Evolutionary conservation across 2,888 invertebrate genomes (phyloP).

Genomic region (Conomelus anceps): DNA sequence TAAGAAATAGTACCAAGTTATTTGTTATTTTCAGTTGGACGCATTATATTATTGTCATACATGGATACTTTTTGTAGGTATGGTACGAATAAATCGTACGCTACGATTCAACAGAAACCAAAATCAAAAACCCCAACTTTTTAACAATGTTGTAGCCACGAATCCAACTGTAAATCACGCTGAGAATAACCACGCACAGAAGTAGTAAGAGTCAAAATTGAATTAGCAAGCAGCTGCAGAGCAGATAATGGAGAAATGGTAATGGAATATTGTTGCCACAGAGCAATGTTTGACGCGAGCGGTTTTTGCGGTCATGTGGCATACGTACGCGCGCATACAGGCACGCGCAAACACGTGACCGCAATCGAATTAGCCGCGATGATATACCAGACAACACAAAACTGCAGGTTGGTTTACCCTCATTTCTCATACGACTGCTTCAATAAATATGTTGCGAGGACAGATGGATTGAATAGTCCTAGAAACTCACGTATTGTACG

Average conservation of each 20-base stretch:
- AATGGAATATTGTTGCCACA: not conserved
- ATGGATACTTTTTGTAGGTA: too few relatives aligned
- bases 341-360: not conserved
- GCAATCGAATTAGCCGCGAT: not conserved
- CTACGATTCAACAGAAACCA: too few relatives aligned
- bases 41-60: too few relatives aligned
- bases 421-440: too few relatives aligned
- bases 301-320: not conserved
- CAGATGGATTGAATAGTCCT: too few relatives aligned
- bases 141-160: not conserved
- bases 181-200: not conserved
- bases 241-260: not conserved
- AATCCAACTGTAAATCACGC: not conserved
- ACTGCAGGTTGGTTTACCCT: not conserved
- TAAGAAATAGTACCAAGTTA: too few relatives aligned
- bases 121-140: not conserved
- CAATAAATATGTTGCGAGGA: not conserved
- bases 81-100: too few relatives aligned
- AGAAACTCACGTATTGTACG: too few relatives aligned
- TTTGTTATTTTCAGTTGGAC: too few relatives aligned
- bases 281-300: not conserved
- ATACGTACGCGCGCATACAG: not conserved
- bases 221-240: not conserved
- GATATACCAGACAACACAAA: not conserved
- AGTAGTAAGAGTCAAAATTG: not conserved